Evolutionary conservation across 2,797 vertebrate genomes (phyloP).

Genomic region (Distichodus sexfasciatus): DNA sequence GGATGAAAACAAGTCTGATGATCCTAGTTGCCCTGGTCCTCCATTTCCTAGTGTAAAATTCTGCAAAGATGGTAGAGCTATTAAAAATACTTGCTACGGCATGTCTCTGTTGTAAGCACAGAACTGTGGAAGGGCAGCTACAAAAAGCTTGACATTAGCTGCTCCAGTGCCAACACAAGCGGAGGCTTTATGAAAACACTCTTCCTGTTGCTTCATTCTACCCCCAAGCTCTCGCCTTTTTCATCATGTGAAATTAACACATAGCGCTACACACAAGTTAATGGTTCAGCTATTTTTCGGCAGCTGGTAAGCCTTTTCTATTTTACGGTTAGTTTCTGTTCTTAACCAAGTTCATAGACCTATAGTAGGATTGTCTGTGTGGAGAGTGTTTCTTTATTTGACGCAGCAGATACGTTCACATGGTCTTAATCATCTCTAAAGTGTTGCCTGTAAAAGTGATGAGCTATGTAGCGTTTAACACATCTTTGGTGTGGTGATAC

Average conservation of each 20-base stretch:
- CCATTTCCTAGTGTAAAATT: no score
- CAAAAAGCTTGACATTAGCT: constrained; percentile 18
- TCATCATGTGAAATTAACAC: constrained; percentile 10
- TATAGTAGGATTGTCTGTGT: not conserved
- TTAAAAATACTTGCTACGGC: not conserved
- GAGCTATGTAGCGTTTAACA: constrained; percentile 24
- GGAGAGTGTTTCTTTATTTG: not conserved
- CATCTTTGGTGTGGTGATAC: no score
- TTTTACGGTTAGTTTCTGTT: not conserved
- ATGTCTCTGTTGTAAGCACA: not conserved
- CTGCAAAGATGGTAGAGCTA: no score
- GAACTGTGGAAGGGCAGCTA: not conserved
- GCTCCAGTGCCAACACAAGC: not conserved
- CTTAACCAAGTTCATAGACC: no score
- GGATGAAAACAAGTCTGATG: no score
- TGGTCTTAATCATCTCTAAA: not conserved
- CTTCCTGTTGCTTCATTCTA: constrained; percentile 41
- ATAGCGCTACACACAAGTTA: not conserved
- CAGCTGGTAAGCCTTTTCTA: not conserved
- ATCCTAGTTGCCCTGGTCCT: no score
- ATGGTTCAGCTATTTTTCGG: no score
- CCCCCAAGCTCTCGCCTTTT: not conserved
- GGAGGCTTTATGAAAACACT: constrained; percentile 6
- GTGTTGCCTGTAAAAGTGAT: no score
- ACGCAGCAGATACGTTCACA: not conserved